These are phyloP conservation scores for Synergus gifuensis DNA, from an alignment of 2,888 invertebrate species.

Conservation along the genomic window DNA sequence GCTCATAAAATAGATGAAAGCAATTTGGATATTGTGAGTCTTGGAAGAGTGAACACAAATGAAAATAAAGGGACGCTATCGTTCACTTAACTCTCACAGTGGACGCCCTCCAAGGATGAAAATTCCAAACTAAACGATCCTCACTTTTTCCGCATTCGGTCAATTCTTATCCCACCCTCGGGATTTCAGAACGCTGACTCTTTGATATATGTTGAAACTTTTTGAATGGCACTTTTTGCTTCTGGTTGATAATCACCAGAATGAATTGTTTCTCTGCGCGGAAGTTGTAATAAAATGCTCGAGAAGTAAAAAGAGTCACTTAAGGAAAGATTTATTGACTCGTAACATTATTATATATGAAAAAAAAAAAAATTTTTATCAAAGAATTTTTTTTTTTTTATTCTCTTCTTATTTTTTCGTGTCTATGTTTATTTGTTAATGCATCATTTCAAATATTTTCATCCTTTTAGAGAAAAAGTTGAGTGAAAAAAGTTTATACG, in stretches of 20 bases:
- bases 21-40: conserved; percentile 15
- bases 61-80: conserved; percentile 33
- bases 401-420: not conserved
- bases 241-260: not conserved
- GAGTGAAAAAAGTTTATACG: not conserved
- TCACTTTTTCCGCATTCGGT: conserved; percentile 31
- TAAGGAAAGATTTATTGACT: not conserved
- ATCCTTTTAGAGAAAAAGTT: not conserved
- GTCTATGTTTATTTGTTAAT: not conserved
- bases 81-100: conserved; percentile 34
- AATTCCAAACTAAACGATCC: conserved; percentile 28
- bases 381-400: not conserved
- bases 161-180: conserved; percentile 11
- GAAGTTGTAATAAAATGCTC: not conserved
- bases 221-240: not conserved
- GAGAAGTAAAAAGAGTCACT: not conserved
- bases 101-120: conserved; percentile 5
- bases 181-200: conserved; percentile 3
- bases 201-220: conserved; percentile 26
- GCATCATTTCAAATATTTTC: not conserved
- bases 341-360: not conserved
- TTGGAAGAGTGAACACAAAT: conserved; percentile 19
- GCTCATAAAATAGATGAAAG: conserved; percentile 37
- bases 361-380: not conserved
- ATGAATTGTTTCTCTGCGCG: not conserved